Evolutionary conservation across 2,888 invertebrate species (phyloP).

Genomic region (Polydrusus cervinus): DNA sequence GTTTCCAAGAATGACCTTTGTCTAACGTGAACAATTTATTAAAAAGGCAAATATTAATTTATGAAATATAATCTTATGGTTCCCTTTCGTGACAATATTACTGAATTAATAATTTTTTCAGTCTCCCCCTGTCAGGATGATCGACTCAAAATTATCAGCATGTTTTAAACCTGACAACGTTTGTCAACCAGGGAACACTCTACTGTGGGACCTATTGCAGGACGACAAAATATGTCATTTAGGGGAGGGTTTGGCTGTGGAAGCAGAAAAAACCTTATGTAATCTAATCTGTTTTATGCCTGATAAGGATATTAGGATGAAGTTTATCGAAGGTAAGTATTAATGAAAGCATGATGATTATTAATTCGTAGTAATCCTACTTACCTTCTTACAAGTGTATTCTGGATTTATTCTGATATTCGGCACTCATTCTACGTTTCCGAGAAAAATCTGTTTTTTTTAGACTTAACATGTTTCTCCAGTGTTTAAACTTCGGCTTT

Average conservation of each 20-base stretch:
- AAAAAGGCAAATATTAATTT: too few species aligned
- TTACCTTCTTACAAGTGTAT: too few species aligned
- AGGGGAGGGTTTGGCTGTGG: slow-evolving; percentile 92
- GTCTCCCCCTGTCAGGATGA: slow-evolving; percentile 66
- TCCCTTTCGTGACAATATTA: too few species aligned
- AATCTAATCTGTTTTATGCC: slow-evolving; percentile 92
- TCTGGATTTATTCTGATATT: too few species aligned
- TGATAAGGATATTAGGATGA: slow-evolving; percentile 91
- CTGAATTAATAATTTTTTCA: slow-evolving; percentile 52
- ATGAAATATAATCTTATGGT: too few species aligned
- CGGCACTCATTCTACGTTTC: too few species aligned
- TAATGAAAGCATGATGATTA: too few species aligned
- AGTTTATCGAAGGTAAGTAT: slow-evolving; percentile 95
- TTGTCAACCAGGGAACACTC: slow-evolving; percentile 92
- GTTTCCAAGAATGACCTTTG: too few species aligned
- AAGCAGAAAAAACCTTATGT: slow-evolving; percentile 94
- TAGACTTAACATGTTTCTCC: too few species aligned
- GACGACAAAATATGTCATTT: slow-evolving; percentile 91
- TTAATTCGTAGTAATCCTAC: too few species aligned
- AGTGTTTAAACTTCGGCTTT: background rate
- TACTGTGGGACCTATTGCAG: slow-evolving; percentile 95
- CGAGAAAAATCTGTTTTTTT: too few species aligned
- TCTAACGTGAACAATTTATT: background rate
- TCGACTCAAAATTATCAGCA: slow-evolving; percentile 69
- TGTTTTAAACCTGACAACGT: slow-evolving; percentile 76